A percentile compares a stretch with the other conserved stretches of the same genome.
phyloP scores from a whole-genome alignment of 1,140 invertebrate species.

The Pseudomyrmex gracilis region DNA sequence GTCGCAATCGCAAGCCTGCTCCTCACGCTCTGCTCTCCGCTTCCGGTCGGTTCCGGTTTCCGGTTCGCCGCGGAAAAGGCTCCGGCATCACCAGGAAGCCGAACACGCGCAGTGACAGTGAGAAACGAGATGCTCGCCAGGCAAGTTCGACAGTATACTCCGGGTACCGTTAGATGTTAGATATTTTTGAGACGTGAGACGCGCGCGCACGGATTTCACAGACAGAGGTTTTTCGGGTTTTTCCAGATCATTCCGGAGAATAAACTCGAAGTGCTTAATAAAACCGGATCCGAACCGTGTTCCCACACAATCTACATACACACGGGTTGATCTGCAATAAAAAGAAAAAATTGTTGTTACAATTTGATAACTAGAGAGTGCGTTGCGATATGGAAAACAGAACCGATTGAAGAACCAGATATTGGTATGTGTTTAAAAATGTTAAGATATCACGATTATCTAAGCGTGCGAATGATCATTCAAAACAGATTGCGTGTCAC shows the following conservation, averaged over 20 bases:
- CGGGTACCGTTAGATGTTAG: not conserved
- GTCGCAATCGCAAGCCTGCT: slow-evolving; percentile 17
- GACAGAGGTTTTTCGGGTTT: not conserved
- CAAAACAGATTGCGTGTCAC: no score
- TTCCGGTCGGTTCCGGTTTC: slow-evolving; percentile 28
- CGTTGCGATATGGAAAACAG: no score
- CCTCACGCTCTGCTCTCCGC: not conserved
- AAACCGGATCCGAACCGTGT: no score
- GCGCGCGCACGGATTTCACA: not conserved
- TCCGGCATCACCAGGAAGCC: slow-evolving; percentile 19
- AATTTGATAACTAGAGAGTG: no score
- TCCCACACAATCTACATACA: no score
- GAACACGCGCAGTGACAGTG: slow-evolving; percentile 7
- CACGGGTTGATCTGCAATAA: no score
- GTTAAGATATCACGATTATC: no score
- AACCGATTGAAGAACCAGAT: no score
- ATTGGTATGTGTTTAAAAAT: no score
- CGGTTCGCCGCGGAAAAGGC: slow-evolving; percentile 11
- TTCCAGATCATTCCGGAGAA: not conserved
- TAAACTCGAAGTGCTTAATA: no score
- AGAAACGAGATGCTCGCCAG: slow-evolving; percentile 6
- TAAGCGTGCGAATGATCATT: no score
- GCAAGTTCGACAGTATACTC: slow-evolving; percentile 14
- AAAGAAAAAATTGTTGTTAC: no score
- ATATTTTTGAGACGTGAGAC: not conserved